Evolutionary conservation across 2,888 invertebrate genomes (phyloP).

Genomic region (Cerastoderma edule): DNA sequence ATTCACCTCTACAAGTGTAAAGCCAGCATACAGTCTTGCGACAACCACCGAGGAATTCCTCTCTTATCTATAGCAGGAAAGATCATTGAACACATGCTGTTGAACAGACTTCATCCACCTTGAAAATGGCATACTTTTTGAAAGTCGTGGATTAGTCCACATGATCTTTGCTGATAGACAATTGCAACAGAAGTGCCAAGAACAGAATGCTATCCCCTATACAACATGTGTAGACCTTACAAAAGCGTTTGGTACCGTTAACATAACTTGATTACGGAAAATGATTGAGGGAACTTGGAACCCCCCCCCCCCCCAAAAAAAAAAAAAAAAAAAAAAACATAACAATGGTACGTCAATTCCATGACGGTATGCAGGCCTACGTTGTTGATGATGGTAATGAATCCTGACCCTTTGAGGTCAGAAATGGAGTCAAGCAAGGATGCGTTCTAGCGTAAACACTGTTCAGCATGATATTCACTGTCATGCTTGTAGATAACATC

Average conservation of each 20-base stretch:
- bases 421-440: no score
- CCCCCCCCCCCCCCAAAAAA: neutral
- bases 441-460: neutral
- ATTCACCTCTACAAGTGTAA: no score
- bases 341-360: slow-evolving; percentile 10
- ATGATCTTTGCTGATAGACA: slow-evolving; percentile 15
- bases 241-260: slow-evolving; percentile 9
- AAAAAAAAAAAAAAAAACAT: no score
- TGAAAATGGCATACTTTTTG: no score
- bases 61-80: slow-evolving; percentile 15
- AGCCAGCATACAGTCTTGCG: slow-evolving; percentile 16
- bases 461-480: slow-evolving; percentile 3
- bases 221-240: no score
- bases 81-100: slow-evolving; percentile 13
- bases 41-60: slow-evolving; percentile 22
- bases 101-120: slow-evolving; percentile 2
- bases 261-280: neutral
- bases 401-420: slow-evolving; percentile 12
- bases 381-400: slow-evolving; percentile 16
- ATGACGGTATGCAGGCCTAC: slow-evolving; percentile 18
- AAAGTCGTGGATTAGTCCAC: neutral
- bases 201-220: no score
- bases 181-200: slow-evolving; percentile 15
- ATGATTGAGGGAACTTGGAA: slow-evolving; percentile 1
- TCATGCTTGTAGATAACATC: neutral